phyloP scores from a whole-genome alignment of 30 jellyfish, hydroid and myxozoan species.

The Nemopilema nomurai region DNA sequence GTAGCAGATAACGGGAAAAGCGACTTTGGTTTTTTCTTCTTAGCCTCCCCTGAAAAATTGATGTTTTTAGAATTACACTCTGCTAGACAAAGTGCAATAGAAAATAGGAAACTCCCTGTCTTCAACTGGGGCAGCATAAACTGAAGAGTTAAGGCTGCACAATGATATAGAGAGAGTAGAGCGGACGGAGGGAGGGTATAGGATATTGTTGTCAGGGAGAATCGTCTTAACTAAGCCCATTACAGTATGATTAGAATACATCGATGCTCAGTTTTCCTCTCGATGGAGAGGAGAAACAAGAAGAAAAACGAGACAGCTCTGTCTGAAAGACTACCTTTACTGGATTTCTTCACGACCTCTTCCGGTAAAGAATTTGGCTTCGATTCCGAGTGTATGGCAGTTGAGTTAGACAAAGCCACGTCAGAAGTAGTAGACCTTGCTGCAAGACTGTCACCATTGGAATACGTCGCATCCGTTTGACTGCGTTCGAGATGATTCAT shows the following conservation, averaged over 20 bases:
- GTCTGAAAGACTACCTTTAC: not conserved
- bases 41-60: constrained; percentile 15
- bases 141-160: no score
- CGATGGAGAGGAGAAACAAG: no score
- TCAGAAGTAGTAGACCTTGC: not conserved
- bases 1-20: constrained; percentile 74
- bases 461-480: not conserved
- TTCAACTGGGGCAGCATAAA: no score
- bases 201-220: no score
- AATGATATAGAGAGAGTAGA: no score
- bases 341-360: not conserved
- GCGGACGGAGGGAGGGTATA: no score
- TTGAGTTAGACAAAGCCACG: no score
- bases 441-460: not conserved
- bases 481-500: not conserved
- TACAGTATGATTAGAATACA: no score
- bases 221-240: no score
- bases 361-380: not conserved
- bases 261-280: no score
- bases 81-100: not conserved
- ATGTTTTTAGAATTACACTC: not conserved
- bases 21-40: constrained; percentile 68
- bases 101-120: not conserved
- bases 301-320: no score
- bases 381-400: not conserved